Evolutionary conservation across 2,797 vertebrate genomes (phyloP).

Genomic region (Taeniopygia guttata): DNA sequence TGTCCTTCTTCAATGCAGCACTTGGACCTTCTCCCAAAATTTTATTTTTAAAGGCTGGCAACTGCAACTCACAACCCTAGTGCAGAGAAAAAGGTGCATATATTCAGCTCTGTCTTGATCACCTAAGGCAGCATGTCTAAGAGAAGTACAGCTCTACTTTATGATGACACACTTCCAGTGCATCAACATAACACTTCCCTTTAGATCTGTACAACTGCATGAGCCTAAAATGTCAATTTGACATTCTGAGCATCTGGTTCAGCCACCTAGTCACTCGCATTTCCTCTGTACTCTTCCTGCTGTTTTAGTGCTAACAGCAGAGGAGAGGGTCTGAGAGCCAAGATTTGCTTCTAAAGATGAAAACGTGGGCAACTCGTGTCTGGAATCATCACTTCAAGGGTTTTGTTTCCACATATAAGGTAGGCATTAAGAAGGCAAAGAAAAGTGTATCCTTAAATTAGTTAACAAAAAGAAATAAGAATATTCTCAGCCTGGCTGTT

Average conservation of each 20-base stretch:
- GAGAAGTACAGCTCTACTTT: not conserved
- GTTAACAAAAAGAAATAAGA: not conserved
- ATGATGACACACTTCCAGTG: not conserved
- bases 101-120: not conserved
- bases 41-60: not conserved
- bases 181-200: rapidly evolving
- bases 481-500: not conserved
- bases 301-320: not conserved
- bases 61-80: not conserved
- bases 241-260: not conserved
- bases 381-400: not conserved
- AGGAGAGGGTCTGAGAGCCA: not conserved
- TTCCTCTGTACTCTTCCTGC: not conserved
- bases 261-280: not conserved
- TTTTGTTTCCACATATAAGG: not conserved
- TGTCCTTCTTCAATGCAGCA: not conserved
- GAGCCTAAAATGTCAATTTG: not conserved
- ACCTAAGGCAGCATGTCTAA: not conserved
- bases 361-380: not conserved
- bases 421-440: not conserved
- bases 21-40: not conserved
- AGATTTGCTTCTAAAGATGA: not conserved
- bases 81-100: not conserved
- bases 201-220: not conserved
- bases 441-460: not conserved